phyloP scores from a whole-genome alignment of 2,797 vertebrate species.

The Potorous gilbertii region DNA sequence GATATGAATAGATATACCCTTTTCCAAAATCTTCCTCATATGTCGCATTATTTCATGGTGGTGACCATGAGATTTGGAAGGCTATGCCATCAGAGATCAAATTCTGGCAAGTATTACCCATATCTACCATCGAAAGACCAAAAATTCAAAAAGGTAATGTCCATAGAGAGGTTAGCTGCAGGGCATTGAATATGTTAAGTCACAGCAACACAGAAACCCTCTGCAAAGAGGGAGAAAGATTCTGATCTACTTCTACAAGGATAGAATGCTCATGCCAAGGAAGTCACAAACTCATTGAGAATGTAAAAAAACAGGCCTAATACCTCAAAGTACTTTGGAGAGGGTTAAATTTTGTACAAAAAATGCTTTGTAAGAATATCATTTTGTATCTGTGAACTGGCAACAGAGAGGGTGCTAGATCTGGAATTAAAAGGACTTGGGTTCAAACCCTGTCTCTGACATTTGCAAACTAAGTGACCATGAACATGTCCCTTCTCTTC shows the following conservation, averaged over 20 bases:
- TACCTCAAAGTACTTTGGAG: not conserved
- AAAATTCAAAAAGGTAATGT: too few species aligned
- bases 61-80: not conserved
- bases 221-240: too few species aligned
- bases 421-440: not conserved
- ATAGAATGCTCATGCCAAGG: too few species aligned
- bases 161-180: too few species aligned
- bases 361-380: not conserved
- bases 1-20: not conserved
- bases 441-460: not conserved
- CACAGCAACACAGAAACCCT: too few species aligned
- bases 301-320: not conserved
- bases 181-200: too few species aligned
- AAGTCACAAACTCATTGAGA: too few species aligned
- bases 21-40: not conserved
- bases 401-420: not conserved
- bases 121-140: too few species aligned
- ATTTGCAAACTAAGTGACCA: not conserved
- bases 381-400: too few species aligned
- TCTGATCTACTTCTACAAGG: too few species aligned
- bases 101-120: not conserved
- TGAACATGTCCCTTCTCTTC: too few species aligned
- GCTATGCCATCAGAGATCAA: not conserved
- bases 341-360: not conserved
- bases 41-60: not conserved